A percentile compares a stretch with the other conserved stretches of the same genome.
These are phyloP conservation scores for Laticauda colubrina DNA, from an alignment of 2,113 vertebrate genomes.

Conservation along the genomic window DNA sequence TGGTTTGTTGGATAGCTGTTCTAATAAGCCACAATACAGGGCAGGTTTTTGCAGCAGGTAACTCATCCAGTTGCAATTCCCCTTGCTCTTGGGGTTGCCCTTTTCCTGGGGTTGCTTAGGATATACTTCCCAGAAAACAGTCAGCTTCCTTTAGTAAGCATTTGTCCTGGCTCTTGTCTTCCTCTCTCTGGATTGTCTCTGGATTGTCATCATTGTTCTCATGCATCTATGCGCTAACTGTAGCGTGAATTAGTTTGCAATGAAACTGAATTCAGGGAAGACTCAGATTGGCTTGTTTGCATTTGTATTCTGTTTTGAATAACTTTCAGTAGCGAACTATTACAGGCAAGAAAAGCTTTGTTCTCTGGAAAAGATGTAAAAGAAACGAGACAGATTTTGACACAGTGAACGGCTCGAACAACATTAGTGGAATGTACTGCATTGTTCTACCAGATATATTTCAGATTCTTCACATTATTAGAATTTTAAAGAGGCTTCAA, in stretches of 20 bases:
- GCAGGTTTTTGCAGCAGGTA: background rate
- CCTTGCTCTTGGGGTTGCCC: no score
- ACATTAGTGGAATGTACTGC: conserved; percentile 10
- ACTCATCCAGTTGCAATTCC: background rate
- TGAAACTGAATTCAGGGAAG: background rate
- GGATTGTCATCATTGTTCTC: background rate
- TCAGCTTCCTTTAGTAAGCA: background rate
- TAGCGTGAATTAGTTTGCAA: conserved; percentile 23
- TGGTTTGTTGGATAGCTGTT: background rate
- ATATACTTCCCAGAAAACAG: conserved; percentile 1
- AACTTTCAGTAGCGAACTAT: conserved; percentile 7
- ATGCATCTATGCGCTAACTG: background rate
- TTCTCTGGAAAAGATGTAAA: conserved; percentile 9
- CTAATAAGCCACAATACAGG: background rate
- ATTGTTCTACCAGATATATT: conserved; percentile 17
- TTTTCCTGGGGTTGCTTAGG: background rate
- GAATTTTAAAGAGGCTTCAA: conserved; percentile 3
- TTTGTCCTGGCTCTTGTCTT: background rate
- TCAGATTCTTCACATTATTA: conserved; percentile 2
- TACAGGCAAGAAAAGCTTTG: background rate
- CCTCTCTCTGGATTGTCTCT: background rate
- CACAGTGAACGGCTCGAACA: conserved; percentile 12
- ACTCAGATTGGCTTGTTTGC: background rate
- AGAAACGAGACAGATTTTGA: conserved; percentile 18
- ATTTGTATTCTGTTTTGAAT: background rate